A percentile compares a stretch with the other conserved stretches of the same genome.
Evolutionary conservation across 2,113 vertebrate genomes (phyloP).

Genomic region (Alaudala cheleensis): DNA sequence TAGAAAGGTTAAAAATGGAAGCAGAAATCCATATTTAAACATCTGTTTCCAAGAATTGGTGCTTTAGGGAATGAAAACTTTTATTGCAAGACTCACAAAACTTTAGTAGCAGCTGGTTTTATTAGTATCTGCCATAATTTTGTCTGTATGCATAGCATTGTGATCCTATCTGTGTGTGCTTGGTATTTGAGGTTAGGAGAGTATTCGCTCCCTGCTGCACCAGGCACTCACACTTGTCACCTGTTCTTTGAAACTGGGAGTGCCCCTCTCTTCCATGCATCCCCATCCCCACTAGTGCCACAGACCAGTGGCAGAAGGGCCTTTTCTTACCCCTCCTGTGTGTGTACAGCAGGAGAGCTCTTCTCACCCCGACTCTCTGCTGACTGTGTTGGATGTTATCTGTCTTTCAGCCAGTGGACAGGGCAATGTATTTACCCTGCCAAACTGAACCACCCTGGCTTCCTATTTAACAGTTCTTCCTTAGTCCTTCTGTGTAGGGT

Average conservation of each 20-base stretch:
- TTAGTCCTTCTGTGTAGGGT: not conserved
- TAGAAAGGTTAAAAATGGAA: slow-evolving; percentile 30
- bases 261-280: not conserved
- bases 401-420: not conserved
- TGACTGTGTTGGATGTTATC: not conserved
- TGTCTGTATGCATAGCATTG: not conserved
- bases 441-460: accelerated
- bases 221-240: not conserved
- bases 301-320: not conserved
- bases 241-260: not conserved
- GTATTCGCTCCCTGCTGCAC: not conserved
- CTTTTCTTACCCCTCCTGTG: not conserved
- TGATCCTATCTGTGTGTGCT: not conserved
- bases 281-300: accelerated
- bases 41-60: not conserved
- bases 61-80: slow-evolving; percentile 7
- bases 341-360: not conserved
- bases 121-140: not conserved
- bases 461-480: not conserved
- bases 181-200: not conserved
- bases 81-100: slow-evolving; percentile 5
- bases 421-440: not conserved
- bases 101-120: not conserved
- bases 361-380: not conserved
- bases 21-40: slow-evolving; percentile 1